Percentiles rank a stretch among this genome's conserved stretches.
Conservation (phyloP, 2,888 invertebrate genomes). For the Caenorhabditis zanzibari region DNA sequence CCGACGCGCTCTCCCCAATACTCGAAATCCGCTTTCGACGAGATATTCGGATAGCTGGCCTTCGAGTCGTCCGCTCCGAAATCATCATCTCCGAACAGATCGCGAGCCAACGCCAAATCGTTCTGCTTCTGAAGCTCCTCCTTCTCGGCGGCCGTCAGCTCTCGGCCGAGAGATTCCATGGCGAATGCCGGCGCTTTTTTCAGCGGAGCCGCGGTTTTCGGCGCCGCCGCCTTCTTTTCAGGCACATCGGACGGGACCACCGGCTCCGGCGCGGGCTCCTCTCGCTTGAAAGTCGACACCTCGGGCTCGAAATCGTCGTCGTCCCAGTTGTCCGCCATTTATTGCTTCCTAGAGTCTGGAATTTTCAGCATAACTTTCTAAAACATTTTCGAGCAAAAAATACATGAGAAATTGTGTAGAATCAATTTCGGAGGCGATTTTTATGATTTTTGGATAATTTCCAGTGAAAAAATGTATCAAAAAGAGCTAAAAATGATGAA, state of each 20-base stretch:
- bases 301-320: conserved; percentile 77
- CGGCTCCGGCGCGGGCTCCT: conserved; percentile 36
- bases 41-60: conserved; percentile 61
- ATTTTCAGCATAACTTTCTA: too few relatives aligned
- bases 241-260: conserved; percentile 26
- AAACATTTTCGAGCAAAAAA: too few relatives aligned
- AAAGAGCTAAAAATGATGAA: too few relatives aligned
- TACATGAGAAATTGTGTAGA: too few relatives aligned
- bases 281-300: conserved; percentile 60
- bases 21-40: conserved; percentile 75
- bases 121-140: conserved; percentile 70
- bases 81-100: conserved; percentile 69
- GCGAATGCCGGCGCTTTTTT: conserved; percentile 66
- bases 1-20: conserved; percentile 75
- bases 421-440: too few relatives aligned
- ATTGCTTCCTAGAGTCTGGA: conserved; percentile 33
- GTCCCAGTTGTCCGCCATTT: conserved; percentile 65
- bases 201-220: conserved; percentile 13
- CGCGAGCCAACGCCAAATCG: conserved; percentile 70
- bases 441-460: too few relatives aligned
- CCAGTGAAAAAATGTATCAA: too few relatives aligned
- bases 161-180: conserved; percentile 74
- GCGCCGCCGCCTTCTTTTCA: conserved; percentile 26
- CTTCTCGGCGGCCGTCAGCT: conserved; percentile 72
- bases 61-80: conserved; percentile 24